Evolutionary conservation across 2,797 vertebrate species (phyloP), one percentile per base, ranked within the genome.

Genomic region (Xenopus petersii): DNA sequence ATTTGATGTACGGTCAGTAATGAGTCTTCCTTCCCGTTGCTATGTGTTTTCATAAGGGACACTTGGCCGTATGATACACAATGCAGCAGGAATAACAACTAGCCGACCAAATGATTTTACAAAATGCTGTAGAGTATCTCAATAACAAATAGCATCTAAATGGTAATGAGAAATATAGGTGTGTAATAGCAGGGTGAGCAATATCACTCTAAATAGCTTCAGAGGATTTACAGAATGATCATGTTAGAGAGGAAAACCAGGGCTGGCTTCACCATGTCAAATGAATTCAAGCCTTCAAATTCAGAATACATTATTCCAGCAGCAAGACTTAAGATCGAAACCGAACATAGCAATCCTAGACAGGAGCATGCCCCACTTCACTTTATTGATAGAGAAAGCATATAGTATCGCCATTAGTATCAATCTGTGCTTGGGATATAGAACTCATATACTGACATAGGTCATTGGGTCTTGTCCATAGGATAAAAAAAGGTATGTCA

Each of bases 91-190:
- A 42, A 42, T 9, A 42, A 42, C 8, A 42, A 42, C 5, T 42
- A 42, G 36, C 36, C 0, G 1, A 42, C 36, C 36, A 30, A 30
- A 17, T 54, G 42, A 16, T 21, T 49, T 33, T 55, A 30, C 21
- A 66, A 51, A 70, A 76, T 51, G 16, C 30, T 49, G 68, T 54
- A 66, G 68, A 54, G 1, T 65, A 1, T 17, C 5, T 15, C 36
- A 42, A 21, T 10, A 30, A 49, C 46, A 61, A 11, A 48, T 16
- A 49, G 61, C 12, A 47, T 8, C 12, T 62, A 62, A 4, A 30
- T 33, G 11, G 60, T 33, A 33, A 62, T 24, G 60, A 42, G 30
- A 64, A 46, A 65, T 13, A 2, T 13, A 65, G 47, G 9, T 17
- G 36, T 21, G 48, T 65, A 46, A 42, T 21, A 13, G 2, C 15